Conservation (phyloP, 1,140 invertebrate genomes). For the Drosophila ironensis region DNA sequence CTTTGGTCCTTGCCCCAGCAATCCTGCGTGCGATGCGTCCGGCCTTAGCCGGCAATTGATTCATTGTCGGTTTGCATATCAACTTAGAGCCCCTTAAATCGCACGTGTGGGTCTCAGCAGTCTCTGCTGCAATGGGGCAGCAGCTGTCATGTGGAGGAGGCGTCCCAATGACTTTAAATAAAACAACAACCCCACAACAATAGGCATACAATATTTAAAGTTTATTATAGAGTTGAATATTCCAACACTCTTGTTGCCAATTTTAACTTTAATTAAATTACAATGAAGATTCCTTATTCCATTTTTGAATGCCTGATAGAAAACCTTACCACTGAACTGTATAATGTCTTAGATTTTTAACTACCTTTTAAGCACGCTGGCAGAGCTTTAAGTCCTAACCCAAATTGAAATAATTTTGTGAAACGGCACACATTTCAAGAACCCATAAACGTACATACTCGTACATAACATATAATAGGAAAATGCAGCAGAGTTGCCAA, state of each 20-base stretch:
- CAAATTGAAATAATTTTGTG: neutral
- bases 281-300: too few species aligned
- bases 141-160: too few species aligned
- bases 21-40: conserved; percentile 6
- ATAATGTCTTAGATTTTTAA: neutral
- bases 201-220: too few species aligned
- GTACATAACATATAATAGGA: too few species aligned
- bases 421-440: neutral
- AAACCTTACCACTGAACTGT: too few species aligned
- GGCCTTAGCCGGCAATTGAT: conserved; percentile 49
- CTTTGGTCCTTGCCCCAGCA: conserved; percentile 2
- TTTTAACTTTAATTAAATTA: too few species aligned
- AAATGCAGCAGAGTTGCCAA: neutral
- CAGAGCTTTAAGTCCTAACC: neutral
- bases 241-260: too few species aligned
- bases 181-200: too few species aligned
- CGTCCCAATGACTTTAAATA: too few species aligned
- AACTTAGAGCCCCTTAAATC: conserved; percentile 7
- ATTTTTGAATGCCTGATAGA: too few species aligned
- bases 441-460: neutral
- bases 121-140: too few species aligned
- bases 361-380: neutral
- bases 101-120: conserved; percentile 20
- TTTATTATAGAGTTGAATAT: too few species aligned
- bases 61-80: conserved; percentile 54